Conservation (phyloP, 1,140 invertebrate genomes). For the Drosophila santomea region DNA sequence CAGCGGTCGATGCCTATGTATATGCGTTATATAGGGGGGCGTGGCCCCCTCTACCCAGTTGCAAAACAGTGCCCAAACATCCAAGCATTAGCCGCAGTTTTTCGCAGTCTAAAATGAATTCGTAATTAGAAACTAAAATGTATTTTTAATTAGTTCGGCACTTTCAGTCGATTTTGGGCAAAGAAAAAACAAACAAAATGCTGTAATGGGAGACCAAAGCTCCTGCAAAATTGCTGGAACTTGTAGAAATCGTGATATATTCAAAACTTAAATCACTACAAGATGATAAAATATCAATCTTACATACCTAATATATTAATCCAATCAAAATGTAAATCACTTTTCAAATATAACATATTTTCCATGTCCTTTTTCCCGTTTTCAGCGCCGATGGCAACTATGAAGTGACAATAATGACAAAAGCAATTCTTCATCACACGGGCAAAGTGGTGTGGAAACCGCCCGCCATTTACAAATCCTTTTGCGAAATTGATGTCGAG, state of each 20-base stretch:
- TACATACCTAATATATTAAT: no score
- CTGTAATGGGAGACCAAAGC: neutral
- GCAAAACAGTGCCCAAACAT: conserved; percentile 14
- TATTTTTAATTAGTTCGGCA: conserved; percentile 77
- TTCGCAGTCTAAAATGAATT: conserved; percentile 71
- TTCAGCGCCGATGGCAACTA: conserved; percentile 98
- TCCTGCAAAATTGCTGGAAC: no score
- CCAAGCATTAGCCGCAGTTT: conserved; percentile 59
- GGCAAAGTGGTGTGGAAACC: conserved; percentile 98
- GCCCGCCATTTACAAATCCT: conserved; percentile 98
- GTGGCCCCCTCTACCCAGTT: conserved; percentile 15
- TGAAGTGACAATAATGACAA: conserved; percentile 99
- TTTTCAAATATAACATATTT: conserved; percentile 4
- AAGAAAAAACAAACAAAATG: neutral
- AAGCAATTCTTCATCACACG: conserved; percentile 95
- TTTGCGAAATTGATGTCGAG: conserved; percentile 98
- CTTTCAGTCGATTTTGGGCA: conserved; percentile 44
- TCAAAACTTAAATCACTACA: neutral
- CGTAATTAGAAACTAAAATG: conserved; percentile 64
- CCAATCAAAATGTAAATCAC: no score
- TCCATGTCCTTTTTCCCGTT: conserved; percentile 2
- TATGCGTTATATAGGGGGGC: conserved; percentile 30
- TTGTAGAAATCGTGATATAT: neutral
- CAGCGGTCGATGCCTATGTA: conserved; percentile 19
- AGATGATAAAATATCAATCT: neutral